These are phyloP conservation scores for Nothocercus nigrocapillus DNA, from an alignment of 2,113 vertebrate species.

Conservation along the genomic window DNA sequence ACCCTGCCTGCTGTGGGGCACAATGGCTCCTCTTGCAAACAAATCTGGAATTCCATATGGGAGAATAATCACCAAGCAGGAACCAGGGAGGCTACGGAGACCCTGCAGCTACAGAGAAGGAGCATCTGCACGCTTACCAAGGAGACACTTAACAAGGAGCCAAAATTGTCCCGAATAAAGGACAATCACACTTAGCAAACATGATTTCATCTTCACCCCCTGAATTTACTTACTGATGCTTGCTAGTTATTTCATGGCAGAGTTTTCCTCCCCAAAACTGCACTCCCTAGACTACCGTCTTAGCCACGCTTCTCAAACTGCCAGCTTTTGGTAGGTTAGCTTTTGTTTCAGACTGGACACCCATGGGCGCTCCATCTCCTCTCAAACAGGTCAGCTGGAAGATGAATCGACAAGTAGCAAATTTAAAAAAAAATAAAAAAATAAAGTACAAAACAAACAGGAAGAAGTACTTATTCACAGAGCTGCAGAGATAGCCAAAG, in stretches of 20 bases:
- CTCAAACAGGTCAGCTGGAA: neutral
- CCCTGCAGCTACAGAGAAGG: neutral
- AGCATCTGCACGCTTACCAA: accelerated
- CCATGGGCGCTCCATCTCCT: neutral
- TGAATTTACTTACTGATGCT: neutral
- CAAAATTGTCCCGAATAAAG: neutral
- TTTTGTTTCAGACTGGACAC: conserved; percentile 17
- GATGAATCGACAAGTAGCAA: neutral
- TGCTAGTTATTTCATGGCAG: neutral
- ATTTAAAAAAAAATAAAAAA: neutral
- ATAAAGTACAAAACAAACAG: neutral
- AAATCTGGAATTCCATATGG: neutral
- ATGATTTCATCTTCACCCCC: neutral
- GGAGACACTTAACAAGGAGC: neutral
- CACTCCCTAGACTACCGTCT: neutral
- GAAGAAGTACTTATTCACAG: neutral
- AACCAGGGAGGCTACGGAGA: neutral
- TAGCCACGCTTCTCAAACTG: neutral
- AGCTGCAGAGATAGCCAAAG: neutral
- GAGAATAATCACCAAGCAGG: neutral
- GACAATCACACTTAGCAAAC: neutral
- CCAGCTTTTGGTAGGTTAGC: neutral
- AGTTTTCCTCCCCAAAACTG: neutral
- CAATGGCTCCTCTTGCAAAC: neutral
- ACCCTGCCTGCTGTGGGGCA: neutral